Evolutionary conservation across 1,140 invertebrate species (phyloP).

Genomic region (Prorops nasuta): DNA sequence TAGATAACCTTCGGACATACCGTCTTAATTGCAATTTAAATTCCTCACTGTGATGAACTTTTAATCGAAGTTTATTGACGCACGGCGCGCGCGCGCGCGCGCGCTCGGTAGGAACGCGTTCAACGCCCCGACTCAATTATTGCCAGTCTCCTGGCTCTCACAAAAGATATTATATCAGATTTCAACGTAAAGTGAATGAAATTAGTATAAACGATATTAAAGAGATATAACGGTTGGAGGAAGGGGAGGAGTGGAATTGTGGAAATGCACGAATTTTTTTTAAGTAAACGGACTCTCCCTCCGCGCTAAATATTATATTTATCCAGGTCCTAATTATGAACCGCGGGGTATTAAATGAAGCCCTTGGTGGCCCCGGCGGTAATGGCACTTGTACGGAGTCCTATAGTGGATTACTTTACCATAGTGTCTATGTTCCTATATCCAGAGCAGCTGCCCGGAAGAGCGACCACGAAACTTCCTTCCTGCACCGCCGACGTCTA

Average conservation of each 20-base stretch:
- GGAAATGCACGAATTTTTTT: too few relatives aligned
- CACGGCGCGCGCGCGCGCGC: conserved; percentile 1
- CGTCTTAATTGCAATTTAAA: conserved; percentile 31
- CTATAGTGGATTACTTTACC: conserved; percentile 55
- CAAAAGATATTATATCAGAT: conserved; percentile 6
- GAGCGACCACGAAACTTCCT: conserved; percentile 56
- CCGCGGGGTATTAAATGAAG: conserved; percentile 40
- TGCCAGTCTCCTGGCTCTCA: too few relatives aligned
- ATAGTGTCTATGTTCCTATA: conserved; percentile 39
- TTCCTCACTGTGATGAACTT: conserved; percentile 29
- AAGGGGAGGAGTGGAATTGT: too few relatives aligned
- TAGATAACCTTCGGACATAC: conserved; percentile 27
- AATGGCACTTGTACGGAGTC: conserved; percentile 54
- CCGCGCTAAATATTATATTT: conserved; percentile 23
- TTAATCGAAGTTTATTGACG: conserved; percentile 25
- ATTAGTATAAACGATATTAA: conserved; percentile 3
- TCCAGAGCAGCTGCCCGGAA: conserved; percentile 54
- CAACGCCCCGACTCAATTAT: too few relatives aligned
- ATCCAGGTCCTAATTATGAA: conserved; percentile 38
- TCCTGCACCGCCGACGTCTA: conserved; percentile 36
- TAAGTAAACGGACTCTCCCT: not conserved
- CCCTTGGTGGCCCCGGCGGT: conserved; percentile 30
- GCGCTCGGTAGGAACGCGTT: too few relatives aligned
- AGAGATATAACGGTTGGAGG: not conserved
- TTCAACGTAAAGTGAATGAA: conserved; percentile 2